Evolutionary conservation across 2,113 vertebrate species (phyloP).

Genomic region (Helogale parvula): DNA sequence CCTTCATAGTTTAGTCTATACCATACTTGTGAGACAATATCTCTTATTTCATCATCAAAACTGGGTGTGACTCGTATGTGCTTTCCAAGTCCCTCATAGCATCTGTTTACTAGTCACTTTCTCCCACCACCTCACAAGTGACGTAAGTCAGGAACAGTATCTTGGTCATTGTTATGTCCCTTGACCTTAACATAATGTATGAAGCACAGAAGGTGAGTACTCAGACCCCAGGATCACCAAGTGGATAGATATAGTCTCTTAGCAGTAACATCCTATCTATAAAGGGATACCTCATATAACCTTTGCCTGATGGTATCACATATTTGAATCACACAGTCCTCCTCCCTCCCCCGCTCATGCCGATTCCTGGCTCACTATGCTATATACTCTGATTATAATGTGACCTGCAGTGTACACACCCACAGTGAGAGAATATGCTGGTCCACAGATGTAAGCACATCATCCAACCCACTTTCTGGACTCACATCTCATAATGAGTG

Average conservation of each 20-base stretch:
- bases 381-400: not conserved
- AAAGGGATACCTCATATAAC: not conserved
- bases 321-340: not conserved
- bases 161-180: not conserved
- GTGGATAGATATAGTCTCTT: not conserved
- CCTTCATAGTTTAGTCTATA: not conserved
- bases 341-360: not conserved
- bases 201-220: not conserved
- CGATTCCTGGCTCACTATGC: not conserved
- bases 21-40: not conserved
- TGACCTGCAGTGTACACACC: not conserved
- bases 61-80: too few species aligned
- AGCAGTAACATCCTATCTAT: not conserved
- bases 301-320: not conserved
- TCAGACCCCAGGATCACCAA: not conserved
- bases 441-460: not conserved
- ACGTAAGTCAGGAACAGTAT: not conserved
- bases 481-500: not conserved
- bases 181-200: not conserved
- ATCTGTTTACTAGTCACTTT: not conserved
- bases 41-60: not conserved
- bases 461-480: not conserved
- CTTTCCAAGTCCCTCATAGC: not conserved
- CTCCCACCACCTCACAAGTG: not conserved
- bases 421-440: not conserved